phyloP scores from a whole-genome alignment of 2,888 invertebrate species.

The Drepanosiphum platanoidis region DNA sequence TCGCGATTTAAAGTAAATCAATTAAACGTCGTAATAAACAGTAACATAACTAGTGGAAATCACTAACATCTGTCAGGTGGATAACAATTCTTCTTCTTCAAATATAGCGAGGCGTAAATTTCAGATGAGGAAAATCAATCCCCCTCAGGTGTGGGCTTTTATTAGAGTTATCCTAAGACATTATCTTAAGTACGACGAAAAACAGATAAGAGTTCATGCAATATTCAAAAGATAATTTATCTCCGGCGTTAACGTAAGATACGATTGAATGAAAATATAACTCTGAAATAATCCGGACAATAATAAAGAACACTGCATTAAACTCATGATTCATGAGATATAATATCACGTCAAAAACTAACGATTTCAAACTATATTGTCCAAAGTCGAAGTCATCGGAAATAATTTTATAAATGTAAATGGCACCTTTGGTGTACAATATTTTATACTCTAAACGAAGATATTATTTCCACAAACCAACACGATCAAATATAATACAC shows the following conservation, averaged over 20 bases:
- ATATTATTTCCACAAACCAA: background rate
- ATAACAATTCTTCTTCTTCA: constrained; percentile 48
- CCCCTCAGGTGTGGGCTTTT: background rate
- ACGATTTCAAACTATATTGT: background rate
- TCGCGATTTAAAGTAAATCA: constrained; percentile 25
- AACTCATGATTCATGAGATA: background rate
- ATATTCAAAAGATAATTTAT: constrained; percentile 37
- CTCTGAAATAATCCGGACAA: background rate
- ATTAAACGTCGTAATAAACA: constrained; percentile 29
- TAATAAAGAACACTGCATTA: background rate
- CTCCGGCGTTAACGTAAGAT: background rate
- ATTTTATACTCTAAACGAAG: background rate
- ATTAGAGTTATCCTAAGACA: constrained; percentile 8
- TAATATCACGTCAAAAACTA: background rate
- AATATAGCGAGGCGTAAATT: background rate
- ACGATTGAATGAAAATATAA: background rate
- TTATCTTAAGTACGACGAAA: constrained; percentile 11
- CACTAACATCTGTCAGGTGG: constrained; percentile 6
- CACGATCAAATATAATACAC: too few species aligned
- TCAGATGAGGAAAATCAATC: background rate
- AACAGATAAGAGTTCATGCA: background rate
- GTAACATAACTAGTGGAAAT: constrained; percentile 15
- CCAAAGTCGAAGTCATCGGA: background rate
- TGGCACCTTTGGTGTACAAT: background rate
- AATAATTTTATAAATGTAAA: background rate